These are phyloP conservation scores for Danio tinwini DNA, from an alignment of 2,797 vertebrate species.

Conservation along the genomic window DNA sequence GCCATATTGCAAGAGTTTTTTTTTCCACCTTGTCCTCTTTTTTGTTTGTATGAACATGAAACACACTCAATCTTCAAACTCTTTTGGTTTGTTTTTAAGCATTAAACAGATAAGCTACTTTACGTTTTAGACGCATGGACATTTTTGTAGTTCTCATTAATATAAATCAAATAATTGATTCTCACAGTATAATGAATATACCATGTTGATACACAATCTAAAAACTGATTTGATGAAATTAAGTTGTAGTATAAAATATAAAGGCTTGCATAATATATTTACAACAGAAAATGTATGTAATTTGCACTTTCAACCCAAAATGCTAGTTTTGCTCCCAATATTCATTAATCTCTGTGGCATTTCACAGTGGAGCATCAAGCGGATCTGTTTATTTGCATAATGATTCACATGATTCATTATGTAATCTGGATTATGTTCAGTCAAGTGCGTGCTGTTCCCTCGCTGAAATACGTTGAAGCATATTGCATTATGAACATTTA, in stretches of 20 bases:
- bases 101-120: not conserved
- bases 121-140: not conserved
- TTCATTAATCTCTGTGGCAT: slow-evolving; percentile 43
- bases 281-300: not conserved
- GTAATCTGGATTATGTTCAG: slow-evolving; percentile 61
- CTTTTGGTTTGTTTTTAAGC: not conserved
- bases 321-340: slow-evolving; percentile 18
- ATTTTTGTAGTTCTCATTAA: not conserved
- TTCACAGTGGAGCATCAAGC: slow-evolving; percentile 36
- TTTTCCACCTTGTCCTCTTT: slow-evolving; percentile 26
- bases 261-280: not conserved
- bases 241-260: not conserved
- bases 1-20: slow-evolving; percentile 59
- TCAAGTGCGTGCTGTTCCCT: slow-evolving; percentile 47
- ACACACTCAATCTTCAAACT: not conserved
- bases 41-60: slow-evolving; percentile 9
- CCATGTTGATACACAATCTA: not conserved
- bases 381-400: slow-evolving; percentile 56
- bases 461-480: slow-evolving; percentile 44
- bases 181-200: not conserved
- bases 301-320: not conserved
- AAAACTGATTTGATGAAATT: slow-evolving; percentile 4
- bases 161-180: not conserved
- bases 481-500: slow-evolving; percentile 39
- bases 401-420: slow-evolving; percentile 62